Conservation (phyloP, 2,113 vertebrate species). For the Suricata suricatta region DNA sequence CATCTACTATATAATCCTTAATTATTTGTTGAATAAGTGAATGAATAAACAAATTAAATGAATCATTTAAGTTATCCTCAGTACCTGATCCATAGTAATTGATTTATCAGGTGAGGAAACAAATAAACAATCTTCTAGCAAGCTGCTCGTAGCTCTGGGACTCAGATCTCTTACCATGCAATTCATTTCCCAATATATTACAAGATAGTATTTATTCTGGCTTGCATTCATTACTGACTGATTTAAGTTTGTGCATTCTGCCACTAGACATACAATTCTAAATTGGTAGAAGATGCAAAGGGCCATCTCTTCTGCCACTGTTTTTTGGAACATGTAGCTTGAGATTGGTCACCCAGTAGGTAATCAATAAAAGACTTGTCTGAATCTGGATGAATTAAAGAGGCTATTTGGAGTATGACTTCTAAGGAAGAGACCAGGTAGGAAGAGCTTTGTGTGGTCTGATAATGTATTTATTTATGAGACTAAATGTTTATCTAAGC, state of each 20-base stretch:
- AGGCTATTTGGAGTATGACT: constrained; percentile 46
- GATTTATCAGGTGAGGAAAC: neutral
- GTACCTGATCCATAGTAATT: neutral
- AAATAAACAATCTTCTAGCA: neutral
- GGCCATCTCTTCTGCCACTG: neutral
- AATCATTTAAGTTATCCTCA: neutral
- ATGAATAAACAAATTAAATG: neutral
- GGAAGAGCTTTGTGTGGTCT: constrained; percentile 78
- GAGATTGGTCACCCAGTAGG: neutral
- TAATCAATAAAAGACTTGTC: constrained; percentile 7
- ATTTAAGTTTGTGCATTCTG: neutral
- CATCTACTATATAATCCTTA: neutral
- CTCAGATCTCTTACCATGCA: neutral
- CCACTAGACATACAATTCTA: neutral
- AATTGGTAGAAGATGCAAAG: neutral
- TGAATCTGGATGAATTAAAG: constrained; percentile 38
- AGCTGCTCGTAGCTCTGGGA: neutral
- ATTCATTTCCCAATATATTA: neutral
- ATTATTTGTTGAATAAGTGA: neutral
- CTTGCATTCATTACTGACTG: neutral
- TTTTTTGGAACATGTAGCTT: neutral
- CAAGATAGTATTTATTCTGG: neutral
- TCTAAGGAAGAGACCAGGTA: constrained; percentile 48
- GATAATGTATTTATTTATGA: constrained; percentile 79
- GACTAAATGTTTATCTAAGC: constrained; percentile 76